These are phyloP conservation scores for Mobula birostris DNA, from an alignment of 2,113 vertebrate species.

Conservation along the genomic window DNA sequence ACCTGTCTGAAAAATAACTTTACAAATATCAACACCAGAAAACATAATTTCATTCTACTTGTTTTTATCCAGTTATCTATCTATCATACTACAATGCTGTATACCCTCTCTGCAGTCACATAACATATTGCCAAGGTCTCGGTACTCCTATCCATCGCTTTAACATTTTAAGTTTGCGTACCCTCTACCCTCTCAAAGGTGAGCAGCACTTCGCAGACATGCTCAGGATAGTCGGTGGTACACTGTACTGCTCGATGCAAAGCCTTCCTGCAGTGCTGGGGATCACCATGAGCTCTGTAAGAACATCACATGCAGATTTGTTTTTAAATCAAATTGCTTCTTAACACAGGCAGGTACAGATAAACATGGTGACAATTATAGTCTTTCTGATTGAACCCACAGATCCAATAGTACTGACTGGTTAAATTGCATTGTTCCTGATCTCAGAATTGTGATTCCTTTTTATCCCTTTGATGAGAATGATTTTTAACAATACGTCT, in stretches of 20 bases:
- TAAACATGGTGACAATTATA: neutral
- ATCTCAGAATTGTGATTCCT: neutral
- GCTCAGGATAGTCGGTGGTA: slow-evolving; percentile 90
- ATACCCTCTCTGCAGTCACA: neutral
- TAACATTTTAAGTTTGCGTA: slow-evolving; percentile 45
- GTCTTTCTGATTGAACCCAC: neutral
- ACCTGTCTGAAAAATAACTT: neutral
- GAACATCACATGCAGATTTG: neutral
- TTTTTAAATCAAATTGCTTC: neutral
- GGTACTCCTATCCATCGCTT: neutral
- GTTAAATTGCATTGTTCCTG: neutral
- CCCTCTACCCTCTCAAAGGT: slow-evolving; percentile 91
- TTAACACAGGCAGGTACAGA: neutral
- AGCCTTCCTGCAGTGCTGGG: slow-evolving; percentile 82
- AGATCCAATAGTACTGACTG: neutral
- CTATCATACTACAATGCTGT: neutral
- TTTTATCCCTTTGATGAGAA: neutral
- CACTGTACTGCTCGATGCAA: slow-evolving; percentile 90
- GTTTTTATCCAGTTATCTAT: neutral
- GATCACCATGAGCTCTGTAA: slow-evolving; percentile 77
- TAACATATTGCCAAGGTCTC: too few species aligned
- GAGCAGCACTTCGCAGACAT: slow-evolving; percentile 89
- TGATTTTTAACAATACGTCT: slow-evolving; percentile 11
- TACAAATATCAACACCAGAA: neutral
- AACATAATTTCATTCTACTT: neutral